These are phyloP conservation scores for Drosophila lutescens DNA, from an alignment of 2,888 invertebrate genomes.

Conservation along the genomic window DNA sequence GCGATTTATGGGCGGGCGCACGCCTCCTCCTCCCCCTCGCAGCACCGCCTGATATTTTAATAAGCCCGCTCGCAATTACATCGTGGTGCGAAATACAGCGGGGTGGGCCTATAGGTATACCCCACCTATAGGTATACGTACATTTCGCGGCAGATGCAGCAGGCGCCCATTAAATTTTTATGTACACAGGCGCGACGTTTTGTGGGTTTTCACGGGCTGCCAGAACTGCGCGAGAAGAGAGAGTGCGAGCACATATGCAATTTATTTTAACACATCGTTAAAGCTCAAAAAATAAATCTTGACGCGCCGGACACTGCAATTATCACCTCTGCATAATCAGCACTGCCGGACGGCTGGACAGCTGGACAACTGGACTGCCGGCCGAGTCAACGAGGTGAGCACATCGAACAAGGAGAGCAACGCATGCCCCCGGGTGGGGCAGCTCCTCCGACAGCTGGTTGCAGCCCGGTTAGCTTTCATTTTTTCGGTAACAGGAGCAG, in stretches of 20 bases:
- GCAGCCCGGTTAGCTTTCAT: constrained; percentile 66
- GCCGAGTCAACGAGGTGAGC: constrained; percentile 50
- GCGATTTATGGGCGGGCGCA: constrained; percentile 52
- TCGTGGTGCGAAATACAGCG: constrained; percentile 5
- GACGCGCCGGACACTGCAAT: constrained; percentile 81
- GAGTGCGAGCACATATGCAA: constrained; percentile 69
- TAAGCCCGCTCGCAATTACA: constrained; percentile 66
- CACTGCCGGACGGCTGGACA: constrained; percentile 28
- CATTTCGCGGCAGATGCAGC: constrained; percentile 24
- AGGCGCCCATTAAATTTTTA: constrained; percentile 65
- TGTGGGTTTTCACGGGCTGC: constrained; percentile 62
- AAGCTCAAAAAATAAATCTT: constrained; percentile 80
- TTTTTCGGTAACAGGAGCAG: constrained; percentile 49
- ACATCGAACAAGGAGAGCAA: constrained; percentile 74
- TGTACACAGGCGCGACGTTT: constrained; percentile 77
- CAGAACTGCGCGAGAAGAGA: neutral
- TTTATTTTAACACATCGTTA: constrained; percentile 84
- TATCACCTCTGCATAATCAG: constrained; percentile 82
- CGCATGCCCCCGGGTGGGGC: constrained; percentile 67
- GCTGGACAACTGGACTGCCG: constrained; percentile 7
- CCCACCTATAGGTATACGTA: too few relatives aligned
- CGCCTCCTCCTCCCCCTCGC: constrained; percentile 23
- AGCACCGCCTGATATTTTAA: constrained; percentile 63
- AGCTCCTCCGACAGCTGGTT: constrained; percentile 63
- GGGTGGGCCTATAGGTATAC: neutral